These are phyloP conservation scores for Altica lythri DNA, from an alignment of 2,888 invertebrate species.

Conservation along the genomic window DNA sequence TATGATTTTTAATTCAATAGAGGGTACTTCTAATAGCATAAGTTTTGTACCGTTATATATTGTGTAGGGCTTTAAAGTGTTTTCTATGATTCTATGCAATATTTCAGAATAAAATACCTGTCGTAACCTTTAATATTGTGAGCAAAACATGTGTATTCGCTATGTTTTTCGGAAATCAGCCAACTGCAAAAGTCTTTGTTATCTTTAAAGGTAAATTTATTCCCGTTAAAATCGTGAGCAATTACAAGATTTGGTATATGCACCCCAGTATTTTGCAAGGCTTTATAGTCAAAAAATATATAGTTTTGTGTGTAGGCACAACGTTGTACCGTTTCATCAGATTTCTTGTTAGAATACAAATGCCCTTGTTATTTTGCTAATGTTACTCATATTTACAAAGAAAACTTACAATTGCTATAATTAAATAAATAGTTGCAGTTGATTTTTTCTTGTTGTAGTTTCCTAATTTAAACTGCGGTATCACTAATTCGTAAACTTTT, in stretches of 20 bases:
- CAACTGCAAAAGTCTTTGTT: slow-evolving; percentile 13
- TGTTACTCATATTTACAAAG: not conserved
- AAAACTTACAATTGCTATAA: too few relatives aligned
- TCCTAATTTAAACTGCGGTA: not conserved
- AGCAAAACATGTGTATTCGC: slow-evolving; percentile 7
- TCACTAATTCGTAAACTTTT: not conserved
- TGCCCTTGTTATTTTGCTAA: not conserved
- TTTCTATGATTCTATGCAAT: slow-evolving; percentile 17
- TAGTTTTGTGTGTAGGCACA: too few relatives aligned
- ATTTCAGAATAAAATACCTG: slow-evolving; percentile 18
- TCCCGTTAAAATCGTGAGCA: too few relatives aligned
- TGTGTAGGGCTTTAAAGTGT: slow-evolving; percentile 12
- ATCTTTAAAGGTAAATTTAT: slow-evolving; percentile 3
- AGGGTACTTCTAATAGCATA: slow-evolving; percentile 11
- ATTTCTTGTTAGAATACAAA: too few relatives aligned
- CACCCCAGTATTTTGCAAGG: slow-evolving; percentile 12
- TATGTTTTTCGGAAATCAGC: slow-evolving; percentile 7
- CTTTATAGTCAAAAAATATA: too few relatives aligned
- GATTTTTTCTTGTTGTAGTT: too few relatives aligned
- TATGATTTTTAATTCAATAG: slow-evolving; percentile 4
- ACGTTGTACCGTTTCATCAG: too few relatives aligned
- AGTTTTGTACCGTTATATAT: slow-evolving; percentile 17
- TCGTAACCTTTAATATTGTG: slow-evolving; percentile 13
- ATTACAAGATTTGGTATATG: slow-evolving; percentile 14
- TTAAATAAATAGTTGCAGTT: too few relatives aligned